Evolutionary conservation across 2,113 vertebrate genomes (phyloP), one percentile per base, ranked within the genome.

Genomic region (Corythaixoides concolor): DNA sequence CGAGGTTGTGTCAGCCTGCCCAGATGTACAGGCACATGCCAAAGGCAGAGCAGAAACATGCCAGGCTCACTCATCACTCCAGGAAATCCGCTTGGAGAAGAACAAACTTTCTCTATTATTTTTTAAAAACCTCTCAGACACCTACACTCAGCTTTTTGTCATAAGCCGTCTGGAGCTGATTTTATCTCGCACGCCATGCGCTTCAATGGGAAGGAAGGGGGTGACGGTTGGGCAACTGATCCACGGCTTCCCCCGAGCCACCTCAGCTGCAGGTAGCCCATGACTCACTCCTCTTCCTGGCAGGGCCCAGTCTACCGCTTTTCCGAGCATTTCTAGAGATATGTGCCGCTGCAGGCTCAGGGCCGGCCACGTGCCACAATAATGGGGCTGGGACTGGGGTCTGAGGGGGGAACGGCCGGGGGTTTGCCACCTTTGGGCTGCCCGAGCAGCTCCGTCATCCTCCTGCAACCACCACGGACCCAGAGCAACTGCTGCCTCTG

Each of bases 81-180:
- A 84, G 96, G 93, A 96, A 97, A 95, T 87, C 87, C 60, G 12
- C 85, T 45, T 66, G 77, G 91, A 81, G 74, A 81, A 70, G 84
- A 93, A 84, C 84, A 95, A 89, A 93, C 93, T 92, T 96, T 88
- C 96, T 88, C 89, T 94, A 32, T 62, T 83, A 22, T 79, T 83
- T 85, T 70, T 75, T 81, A 20, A 1, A 53, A 85, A 77, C 55
- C 80, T 80, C 80, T 68, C 63, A 91, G 93, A 94, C 95, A 94
- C 84, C 80, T 81, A 60, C 73, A 63, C 81, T 89, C 79, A 50
- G 60, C 43, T 60, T 59, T 35, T 35, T 82, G 91, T 77, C 86
- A 55, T 56, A 45, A 66, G 41, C 87, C 62, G 55, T 67, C 73
- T 69, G 72, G 79, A 72, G 76, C 66, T 68, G 83, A 88, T 83